Evolutionary conservation across 2,113 vertebrate genomes (phyloP).

Genomic region (Octodon degus): DNA sequence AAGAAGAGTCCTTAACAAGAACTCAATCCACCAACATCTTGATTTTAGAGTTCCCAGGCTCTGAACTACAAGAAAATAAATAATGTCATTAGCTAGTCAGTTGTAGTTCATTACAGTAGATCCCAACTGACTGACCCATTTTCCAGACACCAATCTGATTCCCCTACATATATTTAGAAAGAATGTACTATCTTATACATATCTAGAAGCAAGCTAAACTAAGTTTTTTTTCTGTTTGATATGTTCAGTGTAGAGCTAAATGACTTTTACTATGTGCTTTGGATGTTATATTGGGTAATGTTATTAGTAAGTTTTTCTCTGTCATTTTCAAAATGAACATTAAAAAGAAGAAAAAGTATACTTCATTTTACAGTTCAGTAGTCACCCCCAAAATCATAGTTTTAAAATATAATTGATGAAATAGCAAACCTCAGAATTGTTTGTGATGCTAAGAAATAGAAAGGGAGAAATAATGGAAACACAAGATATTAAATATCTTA

Average conservation of each 20-base stretch:
- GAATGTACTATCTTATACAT: background rate
- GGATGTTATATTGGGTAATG: background rate
- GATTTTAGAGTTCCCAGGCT: background rate
- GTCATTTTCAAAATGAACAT: background rate
- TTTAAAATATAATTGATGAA: slow-evolving; percentile 1
- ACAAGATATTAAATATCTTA: background rate
- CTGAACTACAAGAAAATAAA: background rate
- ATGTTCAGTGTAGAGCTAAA: background rate
- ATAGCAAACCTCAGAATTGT: background rate
- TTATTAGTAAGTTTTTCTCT: background rate
- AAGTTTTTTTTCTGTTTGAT: background rate
- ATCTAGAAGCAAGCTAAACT: background rate
- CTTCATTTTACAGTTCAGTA: background rate
- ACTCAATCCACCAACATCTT: background rate
- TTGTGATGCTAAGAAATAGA: background rate
- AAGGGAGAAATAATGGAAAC: background rate
- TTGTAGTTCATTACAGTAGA: background rate
- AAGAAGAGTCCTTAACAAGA: background rate
- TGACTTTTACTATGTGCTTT: background rate
- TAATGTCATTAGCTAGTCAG: background rate
- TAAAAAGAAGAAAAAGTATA: background rate
- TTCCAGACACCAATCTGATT: background rate
- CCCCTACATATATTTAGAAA: background rate
- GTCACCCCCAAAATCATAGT: background rate
- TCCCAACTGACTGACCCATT: background rate